phyloP scores from a whole-genome alignment of 2,888 invertebrate genomes.

The Bruchidius siliquastri region DNA sequence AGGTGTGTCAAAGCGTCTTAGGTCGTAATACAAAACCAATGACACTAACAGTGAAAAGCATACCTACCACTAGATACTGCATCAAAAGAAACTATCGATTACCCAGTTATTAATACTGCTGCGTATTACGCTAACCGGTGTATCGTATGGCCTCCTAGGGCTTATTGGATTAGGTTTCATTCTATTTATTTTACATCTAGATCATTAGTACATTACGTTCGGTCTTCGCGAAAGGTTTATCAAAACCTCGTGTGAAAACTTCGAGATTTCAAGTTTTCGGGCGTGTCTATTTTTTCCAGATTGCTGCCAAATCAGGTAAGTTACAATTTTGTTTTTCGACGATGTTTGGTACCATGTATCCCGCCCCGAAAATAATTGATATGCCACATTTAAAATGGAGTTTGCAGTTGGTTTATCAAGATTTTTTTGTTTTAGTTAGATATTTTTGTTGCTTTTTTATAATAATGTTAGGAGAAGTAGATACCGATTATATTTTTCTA shows the following conservation, averaged over 20 bases:
- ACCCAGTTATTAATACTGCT: constrained; percentile 3
- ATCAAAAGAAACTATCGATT: constrained; percentile 3
- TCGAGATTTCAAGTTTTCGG: not conserved
- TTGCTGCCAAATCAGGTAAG: not conserved
- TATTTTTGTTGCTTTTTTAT: constrained; percentile 14
- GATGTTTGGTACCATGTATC: constrained; percentile 26
- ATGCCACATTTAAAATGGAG: constrained; percentile 42
- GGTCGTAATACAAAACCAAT: not conserved
- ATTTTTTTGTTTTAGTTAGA: constrained; percentile 27
- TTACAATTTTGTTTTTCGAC: not conserved
- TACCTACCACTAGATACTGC: not conserved
- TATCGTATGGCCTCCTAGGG: constrained; percentile 26
- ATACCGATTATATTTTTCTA: not conserved
- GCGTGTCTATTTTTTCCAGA: not conserved
- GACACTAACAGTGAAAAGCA: not conserved
- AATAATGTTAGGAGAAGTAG: not conserved
- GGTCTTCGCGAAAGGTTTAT: constrained; percentile 9
- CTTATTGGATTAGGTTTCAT: constrained; percentile 22
- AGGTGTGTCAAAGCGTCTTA: too few species aligned
- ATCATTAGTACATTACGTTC: constrained; percentile 8
- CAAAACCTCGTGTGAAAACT: not conserved
- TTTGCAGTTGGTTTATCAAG: constrained; percentile 40
- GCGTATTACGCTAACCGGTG: constrained; percentile 14
- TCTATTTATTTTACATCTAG: constrained; percentile 3
- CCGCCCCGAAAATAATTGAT: constrained; percentile 28